phyloP scores from a whole-genome alignment of 2,113 vertebrate species.

The Dolichotis patagonum region DNA sequence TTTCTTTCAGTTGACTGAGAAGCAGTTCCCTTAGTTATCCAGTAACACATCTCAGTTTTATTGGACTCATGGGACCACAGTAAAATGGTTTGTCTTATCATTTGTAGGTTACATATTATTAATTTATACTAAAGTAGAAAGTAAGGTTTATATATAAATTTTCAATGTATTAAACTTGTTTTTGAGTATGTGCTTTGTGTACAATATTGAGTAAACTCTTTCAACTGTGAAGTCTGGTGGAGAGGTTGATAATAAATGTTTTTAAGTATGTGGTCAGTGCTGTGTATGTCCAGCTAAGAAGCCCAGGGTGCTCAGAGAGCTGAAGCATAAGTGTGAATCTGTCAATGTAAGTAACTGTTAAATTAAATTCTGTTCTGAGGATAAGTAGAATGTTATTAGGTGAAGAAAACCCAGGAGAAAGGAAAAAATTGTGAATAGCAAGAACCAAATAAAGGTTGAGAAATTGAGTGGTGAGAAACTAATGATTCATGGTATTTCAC shows the following conservation, averaged over 20 bases:
- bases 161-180: background rate
- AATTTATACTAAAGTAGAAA: conserved; percentile 30
- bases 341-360: background rate
- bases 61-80: background rate
- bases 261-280: background rate
- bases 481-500: background rate
- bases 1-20: background rate
- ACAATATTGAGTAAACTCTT: background rate
- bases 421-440: background rate
- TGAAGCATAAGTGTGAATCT: background rate
- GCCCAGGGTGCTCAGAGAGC: background rate
- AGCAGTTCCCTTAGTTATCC: background rate
- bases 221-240: background rate
- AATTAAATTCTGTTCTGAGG: background rate
- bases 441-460: background rate
- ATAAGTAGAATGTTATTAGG: background rate
- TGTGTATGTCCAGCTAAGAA: background rate
- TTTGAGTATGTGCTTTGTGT: background rate
- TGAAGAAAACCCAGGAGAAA: background rate
- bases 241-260: background rate
- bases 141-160: background rate
- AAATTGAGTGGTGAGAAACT: background rate
- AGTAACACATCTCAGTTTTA: background rate
- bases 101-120: background rate
- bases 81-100: background rate